phyloP scores from a whole-genome alignment of 2,113 vertebrate species.

The Dipodomys merriami region DNA sequence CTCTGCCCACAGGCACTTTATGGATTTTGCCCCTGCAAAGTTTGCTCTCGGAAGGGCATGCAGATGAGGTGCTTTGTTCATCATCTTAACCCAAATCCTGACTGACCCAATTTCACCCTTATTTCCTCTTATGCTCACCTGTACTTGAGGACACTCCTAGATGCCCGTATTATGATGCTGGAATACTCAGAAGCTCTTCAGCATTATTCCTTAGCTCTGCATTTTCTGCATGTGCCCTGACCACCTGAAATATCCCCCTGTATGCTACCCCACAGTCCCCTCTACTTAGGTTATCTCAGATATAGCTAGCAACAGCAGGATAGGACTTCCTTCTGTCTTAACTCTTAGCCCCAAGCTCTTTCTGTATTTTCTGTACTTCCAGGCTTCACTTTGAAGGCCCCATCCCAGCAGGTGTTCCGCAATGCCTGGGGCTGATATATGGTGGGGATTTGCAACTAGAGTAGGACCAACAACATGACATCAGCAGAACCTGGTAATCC shows the following conservation, averaged over 20 bases:
- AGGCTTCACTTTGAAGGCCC: neutral
- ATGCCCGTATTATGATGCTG: neutral
- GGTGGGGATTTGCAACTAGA: neutral
- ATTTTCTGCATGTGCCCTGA: neutral
- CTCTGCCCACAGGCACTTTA: neutral
- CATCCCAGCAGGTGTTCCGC: neutral
- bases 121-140: neutral
- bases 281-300: neutral
- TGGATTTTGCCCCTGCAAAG: neutral
- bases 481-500: slow-evolving; percentile 64
- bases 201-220: neutral
- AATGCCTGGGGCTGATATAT: neutral
- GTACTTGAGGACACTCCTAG: neutral
- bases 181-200: too few relatives aligned
- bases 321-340: neutral
- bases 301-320: neutral
- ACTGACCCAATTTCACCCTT: neutral
- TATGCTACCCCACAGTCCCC: neutral
- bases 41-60: neutral
- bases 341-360: neutral
- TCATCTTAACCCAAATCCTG: neutral
- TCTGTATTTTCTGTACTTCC: neutral
- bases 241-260: neutral
- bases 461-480: slow-evolving; percentile 65
- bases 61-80: neutral